A percentile compares a stretch with the other conserved stretches of the same genome.
Conservation (phyloP, 2,888 invertebrate genomes). For the Xylocampa areola region DNA sequence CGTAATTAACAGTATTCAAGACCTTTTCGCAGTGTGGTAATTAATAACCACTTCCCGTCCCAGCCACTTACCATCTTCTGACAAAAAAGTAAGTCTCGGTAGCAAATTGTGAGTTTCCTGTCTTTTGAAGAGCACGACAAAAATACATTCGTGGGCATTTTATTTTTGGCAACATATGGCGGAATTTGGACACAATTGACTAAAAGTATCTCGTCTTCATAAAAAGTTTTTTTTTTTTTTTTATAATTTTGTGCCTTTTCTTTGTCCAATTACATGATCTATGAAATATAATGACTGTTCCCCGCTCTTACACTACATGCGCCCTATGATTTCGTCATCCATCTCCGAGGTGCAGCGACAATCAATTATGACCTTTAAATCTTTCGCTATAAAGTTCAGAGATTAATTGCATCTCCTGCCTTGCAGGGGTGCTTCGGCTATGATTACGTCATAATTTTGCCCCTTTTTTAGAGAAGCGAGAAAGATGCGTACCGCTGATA, state of each 20-base stretch:
- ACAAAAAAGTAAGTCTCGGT: constrained; percentile 34
- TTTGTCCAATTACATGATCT: constrained; percentile 15
- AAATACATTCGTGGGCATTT: constrained; percentile 13
- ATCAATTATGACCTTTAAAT: constrained; percentile 57
- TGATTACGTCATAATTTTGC: constrained; percentile 83
- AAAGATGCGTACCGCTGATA: constrained; percentile 32
- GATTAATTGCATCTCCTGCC: constrained; percentile 54
- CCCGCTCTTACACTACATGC: constrained; percentile 63
- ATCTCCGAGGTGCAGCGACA: constrained; percentile 47
- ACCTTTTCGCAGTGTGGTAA: constrained; percentile 23
- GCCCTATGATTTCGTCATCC: constrained; percentile 71
- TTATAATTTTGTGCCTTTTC: too few species aligned
- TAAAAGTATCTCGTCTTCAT: constrained; percentile 13
- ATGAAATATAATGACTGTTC: constrained; percentile 40
- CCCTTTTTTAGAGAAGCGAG: constrained; percentile 71
- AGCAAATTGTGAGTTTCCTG: constrained; percentile 46
- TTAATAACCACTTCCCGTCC: constrained; percentile 42
- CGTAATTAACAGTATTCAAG: too few species aligned
- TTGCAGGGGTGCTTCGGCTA: constrained; percentile 72
- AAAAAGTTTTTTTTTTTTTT: not conserved
- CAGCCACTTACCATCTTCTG: constrained; percentile 36
- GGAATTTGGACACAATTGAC: constrained; percentile 10
- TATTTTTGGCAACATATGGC: constrained; percentile 23
- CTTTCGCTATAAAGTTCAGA: constrained; percentile 41
- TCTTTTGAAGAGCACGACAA: constrained; percentile 21